These are phyloP conservation scores for Polyploca ridens DNA, from an alignment of 2,888 invertebrate genomes.

Conservation along the genomic window DNA sequence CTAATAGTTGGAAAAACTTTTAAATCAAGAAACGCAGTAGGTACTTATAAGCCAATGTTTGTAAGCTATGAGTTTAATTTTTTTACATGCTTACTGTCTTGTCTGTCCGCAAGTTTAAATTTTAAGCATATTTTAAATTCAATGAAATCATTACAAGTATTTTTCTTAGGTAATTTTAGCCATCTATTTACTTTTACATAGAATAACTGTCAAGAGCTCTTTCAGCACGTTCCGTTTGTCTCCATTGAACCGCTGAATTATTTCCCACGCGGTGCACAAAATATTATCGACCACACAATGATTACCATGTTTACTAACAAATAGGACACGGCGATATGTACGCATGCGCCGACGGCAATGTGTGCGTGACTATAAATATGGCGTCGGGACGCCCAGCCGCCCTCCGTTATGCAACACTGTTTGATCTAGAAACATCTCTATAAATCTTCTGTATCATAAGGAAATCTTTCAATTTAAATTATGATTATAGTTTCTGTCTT, in stretches of 20 bases:
- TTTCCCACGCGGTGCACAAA: conserved; percentile 54
- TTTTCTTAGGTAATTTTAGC: too few relatives aligned
- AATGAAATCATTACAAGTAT: too few relatives aligned
- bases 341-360: conserved; percentile 55
- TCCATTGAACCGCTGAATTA: conserved; percentile 36
- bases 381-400: conserved; percentile 55
- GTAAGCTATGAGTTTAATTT: too few relatives aligned
- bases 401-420: conserved; percentile 70
- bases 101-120: too few relatives aligned
- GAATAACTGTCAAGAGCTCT: neutral
- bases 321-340: conserved; percentile 34
- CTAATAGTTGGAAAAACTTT: too few relatives aligned
- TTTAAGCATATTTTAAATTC: too few relatives aligned
- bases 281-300: conserved; percentile 62
- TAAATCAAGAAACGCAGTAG: too few relatives aligned
- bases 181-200: neutral
- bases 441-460: conserved; percentile 44
- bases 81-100: too few relatives aligned
- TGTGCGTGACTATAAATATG: conserved; percentile 54
- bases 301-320: conserved; percentile 61
- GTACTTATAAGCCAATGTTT: too few relatives aligned
- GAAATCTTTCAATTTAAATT: conserved; percentile 42
- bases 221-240: neutral
- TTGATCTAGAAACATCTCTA: conserved; percentile 65
- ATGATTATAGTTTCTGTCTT: conserved; percentile 35